Conservation (phyloP, 1,140 invertebrate species). For the Drosophila watanabei region DNA sequence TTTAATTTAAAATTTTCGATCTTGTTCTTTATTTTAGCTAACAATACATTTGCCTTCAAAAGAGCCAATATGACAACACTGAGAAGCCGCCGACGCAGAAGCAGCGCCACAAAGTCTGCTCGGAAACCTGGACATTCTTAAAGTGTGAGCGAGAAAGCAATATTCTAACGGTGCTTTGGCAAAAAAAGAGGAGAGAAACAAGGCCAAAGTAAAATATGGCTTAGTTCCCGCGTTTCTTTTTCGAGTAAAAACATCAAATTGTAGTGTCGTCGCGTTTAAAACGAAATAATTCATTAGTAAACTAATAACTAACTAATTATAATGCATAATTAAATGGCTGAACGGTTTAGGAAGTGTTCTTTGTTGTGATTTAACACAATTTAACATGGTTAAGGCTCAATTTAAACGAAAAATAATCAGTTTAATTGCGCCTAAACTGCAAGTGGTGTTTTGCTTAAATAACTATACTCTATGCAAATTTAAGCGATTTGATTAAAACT, state of each 20-base stretch:
- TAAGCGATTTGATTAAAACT: background rate
- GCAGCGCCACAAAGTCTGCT: background rate
- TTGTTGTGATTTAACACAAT: background rate
- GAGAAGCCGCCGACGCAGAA: background rate
- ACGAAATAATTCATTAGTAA: background rate
- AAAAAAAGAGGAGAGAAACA: background rate
- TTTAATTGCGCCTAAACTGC: background rate
- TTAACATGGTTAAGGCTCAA: background rate
- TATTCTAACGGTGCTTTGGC: slow-evolving; percentile 9
- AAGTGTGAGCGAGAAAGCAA: background rate
- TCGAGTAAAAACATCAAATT: background rate
- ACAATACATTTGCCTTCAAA: background rate
- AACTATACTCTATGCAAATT: background rate
- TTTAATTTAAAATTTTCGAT: background rate
- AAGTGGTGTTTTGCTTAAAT: background rate
- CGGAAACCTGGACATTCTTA: background rate
- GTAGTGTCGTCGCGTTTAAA: background rate
- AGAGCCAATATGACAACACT: background rate
- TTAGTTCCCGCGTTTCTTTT: background rate
- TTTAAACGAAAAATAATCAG: background rate
- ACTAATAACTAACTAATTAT: background rate
- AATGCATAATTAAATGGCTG: background rate
- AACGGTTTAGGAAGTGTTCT: background rate
- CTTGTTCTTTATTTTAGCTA: background rate
- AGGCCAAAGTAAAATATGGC: background rate